Evolutionary conservation across 2,113 vertebrate species (phyloP), one percentile per base, ranked within the genome.

Genomic region (Pygoscelis antarcticus): DNA sequence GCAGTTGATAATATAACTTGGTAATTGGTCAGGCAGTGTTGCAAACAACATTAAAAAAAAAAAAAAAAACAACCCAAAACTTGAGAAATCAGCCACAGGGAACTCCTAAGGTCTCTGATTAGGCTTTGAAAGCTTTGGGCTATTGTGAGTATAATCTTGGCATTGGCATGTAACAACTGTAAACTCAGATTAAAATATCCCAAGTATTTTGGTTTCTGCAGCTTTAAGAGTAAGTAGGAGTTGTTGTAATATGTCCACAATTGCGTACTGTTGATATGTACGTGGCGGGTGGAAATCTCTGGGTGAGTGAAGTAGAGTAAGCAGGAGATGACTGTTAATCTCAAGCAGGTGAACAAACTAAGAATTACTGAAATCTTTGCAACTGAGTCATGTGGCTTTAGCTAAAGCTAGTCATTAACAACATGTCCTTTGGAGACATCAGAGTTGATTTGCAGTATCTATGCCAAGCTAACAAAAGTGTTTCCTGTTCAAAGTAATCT

Each of bases 251-350:
- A 34, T 9, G 16, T 12, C 10, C 19, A 29, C 29, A 64, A 4
- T 4, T 16, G 7, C 22, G 6, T 7, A 5, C 8, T 32, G 14
- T 21, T 16, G 5, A 25, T 16, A 42, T 2, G 5, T 5, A n/a
- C 3, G 1, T 7, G 38, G 5, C 0, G 0, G 36, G 17, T 29
- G n/a, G 42, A 75, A 69, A 68, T 61, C 13, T n/a, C 71, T 1
- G 0, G 51, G 19, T 26, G 42, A 58, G 22, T 20, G 15, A 36
- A 52, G 16, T 52, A 42, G 23, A 61, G 26, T 75, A 44, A 65
- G 20, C 23, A 71, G 15, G 34, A 58, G 34, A 42, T 36, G 16
- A 25, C 8, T 2, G 0, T 22, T 16, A 20, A 6, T 23, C n/a
- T 83, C 11, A 29, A 27, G 25, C 32, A 83, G 54, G 10, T 87